A percentile compares a stretch with the other conserved stretches of the same genome.
phyloP scores from a whole-genome alignment of 2,797 vertebrate species.

The Nannoperca obscura region DNA sequence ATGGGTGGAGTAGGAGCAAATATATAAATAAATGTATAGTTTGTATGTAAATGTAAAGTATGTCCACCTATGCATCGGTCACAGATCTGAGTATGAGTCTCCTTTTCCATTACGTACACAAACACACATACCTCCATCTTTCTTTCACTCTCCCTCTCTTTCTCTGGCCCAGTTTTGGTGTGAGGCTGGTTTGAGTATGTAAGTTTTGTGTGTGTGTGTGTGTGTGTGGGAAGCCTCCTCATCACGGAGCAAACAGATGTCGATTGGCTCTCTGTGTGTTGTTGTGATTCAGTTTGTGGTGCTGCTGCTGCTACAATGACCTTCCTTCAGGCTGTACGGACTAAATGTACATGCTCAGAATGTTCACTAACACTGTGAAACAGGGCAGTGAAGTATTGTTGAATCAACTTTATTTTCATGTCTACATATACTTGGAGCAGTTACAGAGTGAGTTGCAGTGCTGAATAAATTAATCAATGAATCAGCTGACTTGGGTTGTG shows the following conservation, averaged over 20 bases:
- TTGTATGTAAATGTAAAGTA: too few relatives aligned
- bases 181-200: slow-evolving; percentile 1
- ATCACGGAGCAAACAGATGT: slow-evolving; percentile 26
- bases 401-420: too few relatives aligned
- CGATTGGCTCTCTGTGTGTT: slow-evolving; percentile 7
- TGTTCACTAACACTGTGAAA: too few relatives aligned
- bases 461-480: not conserved
- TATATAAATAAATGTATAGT: too few relatives aligned
- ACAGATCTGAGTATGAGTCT: too few relatives aligned
- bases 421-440: not conserved
- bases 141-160: not conserved
- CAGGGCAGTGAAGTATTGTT: too few relatives aligned
- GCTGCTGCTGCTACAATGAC: too few relatives aligned
- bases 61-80: slow-evolving; percentile 1
- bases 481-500: too few relatives aligned
- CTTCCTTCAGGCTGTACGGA: too few relatives aligned
- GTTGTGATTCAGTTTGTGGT: too few relatives aligned
- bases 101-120: slow-evolving; percentile 1
- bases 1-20: not conserved
- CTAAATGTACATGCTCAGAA: too few relatives aligned
- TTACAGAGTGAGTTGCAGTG: not conserved
- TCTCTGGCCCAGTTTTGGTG: not conserved
- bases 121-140: not conserved
- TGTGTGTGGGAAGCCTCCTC: slow-evolving; percentile 9
- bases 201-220: not conserved